These are phyloP conservation scores for Araneus ventricosus DNA, from an alignment of 1,140 invertebrate genomes.

Conservation along the genomic window DNA sequence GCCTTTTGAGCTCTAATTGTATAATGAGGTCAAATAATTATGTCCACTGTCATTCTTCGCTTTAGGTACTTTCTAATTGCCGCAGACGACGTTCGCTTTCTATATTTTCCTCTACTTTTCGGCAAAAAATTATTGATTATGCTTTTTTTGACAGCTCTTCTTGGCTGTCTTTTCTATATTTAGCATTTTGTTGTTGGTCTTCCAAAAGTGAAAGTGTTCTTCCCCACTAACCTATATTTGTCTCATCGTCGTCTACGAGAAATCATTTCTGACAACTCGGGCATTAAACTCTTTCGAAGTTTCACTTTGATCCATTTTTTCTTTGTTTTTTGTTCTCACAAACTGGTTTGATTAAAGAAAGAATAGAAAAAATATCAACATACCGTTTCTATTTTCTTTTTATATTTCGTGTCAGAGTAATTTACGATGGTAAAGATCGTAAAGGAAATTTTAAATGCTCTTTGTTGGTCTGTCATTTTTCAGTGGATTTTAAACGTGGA, in stretches of 20 bases:
- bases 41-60: too few species aligned
- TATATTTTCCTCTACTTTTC: neutral
- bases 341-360: neutral
- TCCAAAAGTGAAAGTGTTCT: slow-evolving; percentile 17
- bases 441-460: too few species aligned
- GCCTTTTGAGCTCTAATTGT: too few species aligned
- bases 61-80: neutral
- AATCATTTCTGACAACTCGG: neutral
- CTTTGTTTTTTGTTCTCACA: neutral
- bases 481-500: too few species aligned
- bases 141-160: neutral
- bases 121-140: neutral
- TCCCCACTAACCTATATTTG: slow-evolving; percentile 49
- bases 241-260: slow-evolving; percentile 14
- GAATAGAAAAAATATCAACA: neutral
- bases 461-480: too few species aligned
- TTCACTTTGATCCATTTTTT: neutral
- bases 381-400: too few species aligned
- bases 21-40: too few species aligned
- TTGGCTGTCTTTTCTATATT: slow-evolving; percentile 36
- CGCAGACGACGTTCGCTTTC: neutral
- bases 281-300: slow-evolving; percentile 35
- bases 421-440: too few species aligned
- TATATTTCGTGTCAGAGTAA: too few species aligned
- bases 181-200: neutral